A percentile compares a stretch with the other conserved stretches of the same genome.
Evolutionary conservation across 2,888 invertebrate genomes (phyloP).

Genomic region (Tupiocoris notatus): DNA sequence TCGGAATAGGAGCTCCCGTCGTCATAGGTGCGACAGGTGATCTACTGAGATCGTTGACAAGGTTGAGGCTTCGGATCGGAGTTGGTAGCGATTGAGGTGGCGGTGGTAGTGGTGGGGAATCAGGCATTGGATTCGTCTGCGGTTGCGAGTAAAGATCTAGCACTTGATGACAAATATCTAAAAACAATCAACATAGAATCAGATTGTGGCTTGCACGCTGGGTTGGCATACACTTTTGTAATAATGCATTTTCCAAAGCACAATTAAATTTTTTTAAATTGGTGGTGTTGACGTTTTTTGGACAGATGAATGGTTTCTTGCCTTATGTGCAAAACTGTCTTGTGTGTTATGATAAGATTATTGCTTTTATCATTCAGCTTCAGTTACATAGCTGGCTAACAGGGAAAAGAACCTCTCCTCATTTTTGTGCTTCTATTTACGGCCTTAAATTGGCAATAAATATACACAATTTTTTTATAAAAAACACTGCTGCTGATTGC

Average conservation of each 20-base stretch:
- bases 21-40: slow-evolving; percentile 6
- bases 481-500: too few relatives aligned
- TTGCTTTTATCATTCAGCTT: too few relatives aligned
- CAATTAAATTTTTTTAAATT: too few relatives aligned
- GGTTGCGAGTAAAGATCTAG: slow-evolving; percentile 86
- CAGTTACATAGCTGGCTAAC: too few relatives aligned
- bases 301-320: too few relatives aligned
- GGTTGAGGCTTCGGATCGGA: not conserved
- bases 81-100: not conserved
- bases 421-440: too few relatives aligned
- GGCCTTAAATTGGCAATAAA: too few relatives aligned
- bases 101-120: slow-evolving; percentile 47
- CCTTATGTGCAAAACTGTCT: too few relatives aligned
- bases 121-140: slow-evolving; percentile 46
- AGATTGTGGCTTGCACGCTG: not conserved
- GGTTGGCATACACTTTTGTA: not conserved
- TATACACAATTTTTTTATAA: too few relatives aligned
- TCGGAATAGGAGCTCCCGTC: slow-evolving; percentile 22
- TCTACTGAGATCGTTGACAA: slow-evolving; percentile 4
- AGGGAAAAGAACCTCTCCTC: too few relatives aligned
- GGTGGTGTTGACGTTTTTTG: too few relatives aligned
- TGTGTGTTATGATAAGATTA: too few relatives aligned
- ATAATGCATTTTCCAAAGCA: not conserved
- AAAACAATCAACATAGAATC: not conserved
- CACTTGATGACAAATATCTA: slow-evolving; percentile 94